phyloP scores from a whole-genome alignment of 1,140 invertebrate species.

The Aphaenogaster ashmeadi region DNA sequence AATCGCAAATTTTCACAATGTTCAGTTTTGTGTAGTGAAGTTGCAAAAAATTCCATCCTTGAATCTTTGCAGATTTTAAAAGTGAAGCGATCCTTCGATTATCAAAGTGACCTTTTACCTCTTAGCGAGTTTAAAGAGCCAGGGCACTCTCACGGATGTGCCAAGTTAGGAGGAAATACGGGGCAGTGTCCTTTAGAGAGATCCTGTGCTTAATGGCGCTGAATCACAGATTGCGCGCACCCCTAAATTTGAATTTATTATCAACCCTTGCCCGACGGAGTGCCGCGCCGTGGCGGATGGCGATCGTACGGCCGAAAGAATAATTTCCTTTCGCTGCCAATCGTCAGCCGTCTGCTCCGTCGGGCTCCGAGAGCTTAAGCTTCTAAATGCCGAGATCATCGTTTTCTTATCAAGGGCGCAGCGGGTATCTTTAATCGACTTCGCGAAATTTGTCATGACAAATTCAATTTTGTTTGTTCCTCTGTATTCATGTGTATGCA shows the following conservation, averaged over 20 bases:
- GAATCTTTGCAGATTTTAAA: conserved; percentile 21
- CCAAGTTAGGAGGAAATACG: conserved; percentile 80
- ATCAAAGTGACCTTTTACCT: conserved; percentile 70
- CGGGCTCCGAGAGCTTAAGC: conserved; percentile 12
- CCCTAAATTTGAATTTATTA: conserved; percentile 86
- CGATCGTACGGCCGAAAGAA: conserved; percentile 77
- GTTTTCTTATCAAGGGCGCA: conserved; percentile 45
- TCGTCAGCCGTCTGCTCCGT: conserved; percentile 53
- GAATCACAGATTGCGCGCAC: conserved; percentile 86
- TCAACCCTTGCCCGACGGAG: conserved; percentile 83
- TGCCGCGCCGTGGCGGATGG: conserved; percentile 73
- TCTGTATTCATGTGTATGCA: background rate
- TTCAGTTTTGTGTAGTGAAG: background rate
- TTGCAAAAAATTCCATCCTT: background rate
- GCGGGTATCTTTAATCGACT: conserved; percentile 12
- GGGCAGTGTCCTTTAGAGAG: conserved; percentile 77
- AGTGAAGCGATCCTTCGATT: conserved; percentile 4
- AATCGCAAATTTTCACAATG: background rate
- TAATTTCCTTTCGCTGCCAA: conserved; percentile 71
- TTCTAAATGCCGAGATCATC: conserved; percentile 49
- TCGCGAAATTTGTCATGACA: background rate
- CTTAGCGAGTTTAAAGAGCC: conserved; percentile 70
- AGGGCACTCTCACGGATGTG: conserved; percentile 71
- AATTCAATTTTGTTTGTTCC: background rate
- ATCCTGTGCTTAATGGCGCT: conserved; percentile 87